phyloP scores from a whole-genome alignment of 1,140 invertebrate genomes.

The Proales similis region DNA sequence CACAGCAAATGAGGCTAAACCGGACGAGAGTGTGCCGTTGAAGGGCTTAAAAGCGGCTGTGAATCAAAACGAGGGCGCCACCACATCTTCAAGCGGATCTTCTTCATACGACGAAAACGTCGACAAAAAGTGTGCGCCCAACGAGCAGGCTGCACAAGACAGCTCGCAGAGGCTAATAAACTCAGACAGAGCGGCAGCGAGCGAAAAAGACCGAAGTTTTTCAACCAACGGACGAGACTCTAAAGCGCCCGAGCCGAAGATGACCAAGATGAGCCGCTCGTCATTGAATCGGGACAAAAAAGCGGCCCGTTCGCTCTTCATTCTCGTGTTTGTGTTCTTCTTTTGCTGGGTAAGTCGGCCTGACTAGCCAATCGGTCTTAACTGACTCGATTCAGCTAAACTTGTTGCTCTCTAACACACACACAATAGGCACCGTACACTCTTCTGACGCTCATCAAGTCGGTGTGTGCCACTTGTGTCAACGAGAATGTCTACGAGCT shows the following conservation, averaged over 20 bases:
- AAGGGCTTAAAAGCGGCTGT: too few relatives aligned
- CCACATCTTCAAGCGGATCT: too few relatives aligned
- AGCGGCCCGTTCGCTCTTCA: conserved; percentile 38
- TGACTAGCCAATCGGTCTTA: neutral
- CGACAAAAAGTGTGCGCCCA: too few relatives aligned
- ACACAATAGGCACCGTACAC: conserved; percentile 31
- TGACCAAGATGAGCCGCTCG: neutral
- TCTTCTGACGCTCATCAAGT: conserved; percentile 31
- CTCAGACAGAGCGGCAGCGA: too few relatives aligned
- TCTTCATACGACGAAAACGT: too few relatives aligned
- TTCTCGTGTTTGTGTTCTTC: conserved; percentile 39
- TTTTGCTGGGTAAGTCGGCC: conserved; percentile 38
- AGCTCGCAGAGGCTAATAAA: too few relatives aligned
- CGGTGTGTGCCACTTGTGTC: conserved; percentile 31
- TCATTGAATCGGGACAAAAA: conserved; percentile 38
- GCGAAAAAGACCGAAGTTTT: neutral
- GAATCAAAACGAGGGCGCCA: too few relatives aligned
- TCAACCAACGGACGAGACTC: neutral
- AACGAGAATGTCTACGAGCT: conserved; percentile 41
- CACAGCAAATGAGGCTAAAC: too few relatives aligned
- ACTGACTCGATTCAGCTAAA: neutral
- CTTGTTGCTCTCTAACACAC: neutral
- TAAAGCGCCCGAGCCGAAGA: conserved; percentile 7
- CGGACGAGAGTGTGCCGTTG: too few relatives aligned
- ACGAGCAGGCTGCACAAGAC: too few relatives aligned